Conservation (phyloP, 1,140 invertebrate genomes). For the Euura lappo region DNA sequence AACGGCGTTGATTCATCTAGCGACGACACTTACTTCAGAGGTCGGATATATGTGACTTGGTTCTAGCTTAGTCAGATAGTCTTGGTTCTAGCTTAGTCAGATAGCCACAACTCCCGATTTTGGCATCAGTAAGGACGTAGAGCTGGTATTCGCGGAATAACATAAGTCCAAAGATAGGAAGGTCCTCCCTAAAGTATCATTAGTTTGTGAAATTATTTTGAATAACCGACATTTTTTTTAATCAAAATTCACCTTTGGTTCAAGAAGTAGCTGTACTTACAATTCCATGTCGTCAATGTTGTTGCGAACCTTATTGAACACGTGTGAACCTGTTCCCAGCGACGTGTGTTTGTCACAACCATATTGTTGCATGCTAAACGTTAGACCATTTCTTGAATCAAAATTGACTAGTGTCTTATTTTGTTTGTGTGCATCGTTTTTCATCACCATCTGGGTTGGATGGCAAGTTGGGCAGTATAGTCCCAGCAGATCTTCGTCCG, state of each 20-base stretch:
- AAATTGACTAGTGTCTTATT: background rate
- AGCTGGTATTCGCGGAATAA: constrained; percentile 23
- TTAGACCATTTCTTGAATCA: constrained; percentile 44
- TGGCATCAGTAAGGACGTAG: constrained; percentile 31
- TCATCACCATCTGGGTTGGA: constrained; percentile 34
- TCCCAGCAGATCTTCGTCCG: constrained; percentile 40
- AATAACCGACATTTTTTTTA: background rate
- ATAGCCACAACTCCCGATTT: constrained; percentile 35
- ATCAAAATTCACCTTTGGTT: constrained; percentile 9
- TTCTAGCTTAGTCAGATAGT: too few relatives aligned
- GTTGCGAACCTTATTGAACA: background rate
- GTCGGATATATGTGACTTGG: constrained; percentile 37
- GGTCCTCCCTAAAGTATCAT: constrained; percentile 22
- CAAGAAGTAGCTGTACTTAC: constrained; percentile 19
- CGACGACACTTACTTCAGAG: constrained; percentile 36
- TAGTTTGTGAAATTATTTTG: background rate
- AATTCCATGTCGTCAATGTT: constrained; percentile 29
- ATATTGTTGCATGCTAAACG: constrained; percentile 31
- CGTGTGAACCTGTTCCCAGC: background rate
- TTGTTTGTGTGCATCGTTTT: constrained; percentile 32
- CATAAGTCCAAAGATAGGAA: constrained; percentile 19
- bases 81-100: too few relatives aligned
- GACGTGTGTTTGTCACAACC: constrained; percentile 43
- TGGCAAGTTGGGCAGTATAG: constrained; percentile 41
- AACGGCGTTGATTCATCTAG: too few relatives aligned